Evolutionary conservation across 92 coral and sea anemone species (phyloP).

Genomic region (Scolanthus callimorphus): DNA sequence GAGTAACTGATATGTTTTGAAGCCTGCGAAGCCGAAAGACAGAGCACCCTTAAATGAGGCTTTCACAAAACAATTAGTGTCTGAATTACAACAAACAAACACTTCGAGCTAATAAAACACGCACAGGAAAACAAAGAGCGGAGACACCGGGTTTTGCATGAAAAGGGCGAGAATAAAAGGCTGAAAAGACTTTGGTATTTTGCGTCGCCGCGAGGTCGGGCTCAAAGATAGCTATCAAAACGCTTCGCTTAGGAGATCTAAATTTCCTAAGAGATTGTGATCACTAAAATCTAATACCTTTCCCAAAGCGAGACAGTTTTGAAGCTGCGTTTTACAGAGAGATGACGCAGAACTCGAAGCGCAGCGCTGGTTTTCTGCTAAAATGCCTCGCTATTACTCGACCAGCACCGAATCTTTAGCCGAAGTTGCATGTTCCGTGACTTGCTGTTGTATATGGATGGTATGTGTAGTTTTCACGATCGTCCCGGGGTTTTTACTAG

Average conservation of each 20-base stretch:
- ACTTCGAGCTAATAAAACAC: background rate
- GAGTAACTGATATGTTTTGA: conserved; percentile 15
- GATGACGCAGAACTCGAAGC: conserved; percentile 8
- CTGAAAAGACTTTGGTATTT: background rate
- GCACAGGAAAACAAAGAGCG: background rate
- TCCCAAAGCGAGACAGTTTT: conserved; percentile 1
- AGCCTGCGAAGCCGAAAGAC: conserved; percentile 19
- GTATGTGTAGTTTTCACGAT: conserved; percentile 28
- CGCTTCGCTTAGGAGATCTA: conserved; percentile 14
- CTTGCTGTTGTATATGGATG: conserved; percentile 44
- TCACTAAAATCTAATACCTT: conserved; percentile 5
- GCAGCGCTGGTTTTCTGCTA: background rate
- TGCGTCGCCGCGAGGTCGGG: conserved; percentile 36
- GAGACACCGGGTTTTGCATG: background rate
- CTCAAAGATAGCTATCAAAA: conserved; percentile 18
- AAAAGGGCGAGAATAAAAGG: background rate
- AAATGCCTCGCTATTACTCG: conserved; percentile 34
- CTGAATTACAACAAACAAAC: conserved; percentile 1
- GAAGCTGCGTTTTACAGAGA: background rate
- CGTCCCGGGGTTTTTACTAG: conserved; percentile 35
- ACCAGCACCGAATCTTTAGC: conserved; percentile 18
- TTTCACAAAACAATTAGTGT: conserved; percentile 8
- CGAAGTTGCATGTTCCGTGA: conserved; percentile 35
- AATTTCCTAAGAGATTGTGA: conserved; percentile 15
- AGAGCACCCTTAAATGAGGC: conserved; percentile 10